Percentiles rank a stretch among this genome's conserved stretches.
These are phyloP conservation scores for Metalampra italica DNA, from an alignment of 2,888 invertebrate species.

Conservation along the genomic window DNA sequence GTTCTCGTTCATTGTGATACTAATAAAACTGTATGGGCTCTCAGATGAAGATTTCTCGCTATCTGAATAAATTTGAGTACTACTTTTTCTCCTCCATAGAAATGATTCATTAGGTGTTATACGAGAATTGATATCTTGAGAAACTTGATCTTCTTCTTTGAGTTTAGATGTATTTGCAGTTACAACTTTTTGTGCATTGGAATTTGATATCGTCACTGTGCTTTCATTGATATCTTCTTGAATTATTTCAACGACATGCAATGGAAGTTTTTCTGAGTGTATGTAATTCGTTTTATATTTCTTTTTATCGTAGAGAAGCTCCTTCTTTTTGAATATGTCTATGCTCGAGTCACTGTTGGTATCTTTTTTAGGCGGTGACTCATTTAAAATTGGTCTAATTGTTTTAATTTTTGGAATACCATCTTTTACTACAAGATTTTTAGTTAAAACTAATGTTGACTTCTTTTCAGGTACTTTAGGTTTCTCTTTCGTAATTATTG, in stretches of 20 bases:
- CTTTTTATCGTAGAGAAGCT: conserved; percentile 60
- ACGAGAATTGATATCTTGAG: conserved; percentile 49
- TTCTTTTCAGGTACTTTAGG: conserved; percentile 81
- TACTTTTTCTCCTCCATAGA: conserved; percentile 78
- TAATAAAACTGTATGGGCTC: conserved; percentile 54
- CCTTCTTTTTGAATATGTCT: conserved; percentile 46
- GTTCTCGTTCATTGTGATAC: conserved; percentile 44
- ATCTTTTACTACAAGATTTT: conserved; percentile 73
- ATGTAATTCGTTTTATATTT: conserved; percentile 71
- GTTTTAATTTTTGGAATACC: conserved; percentile 73
- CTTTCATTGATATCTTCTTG: conserved; percentile 62
- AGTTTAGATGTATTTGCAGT: conserved; percentile 12
- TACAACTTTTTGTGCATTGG: conserved; percentile 12
- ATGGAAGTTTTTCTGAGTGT: conserved; percentile 62
- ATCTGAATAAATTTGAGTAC: conserved; percentile 56
- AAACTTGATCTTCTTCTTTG: conserved; percentile 28
- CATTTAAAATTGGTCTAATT: conserved; percentile 46
- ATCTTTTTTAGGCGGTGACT: conserved; percentile 31
- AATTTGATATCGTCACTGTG: conserved; percentile 15
- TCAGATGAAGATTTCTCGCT: conserved; percentile 53
- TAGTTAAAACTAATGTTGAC: conserved; percentile 71
- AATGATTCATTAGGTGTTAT: conserved; percentile 83
- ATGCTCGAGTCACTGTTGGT: conserved; percentile 19
- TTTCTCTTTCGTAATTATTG: conserved; percentile 62
- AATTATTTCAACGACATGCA: conserved; percentile 67